phyloP scores from a whole-genome alignment of 2,888 invertebrate species.

The Nemotelus nigrinus region DNA sequence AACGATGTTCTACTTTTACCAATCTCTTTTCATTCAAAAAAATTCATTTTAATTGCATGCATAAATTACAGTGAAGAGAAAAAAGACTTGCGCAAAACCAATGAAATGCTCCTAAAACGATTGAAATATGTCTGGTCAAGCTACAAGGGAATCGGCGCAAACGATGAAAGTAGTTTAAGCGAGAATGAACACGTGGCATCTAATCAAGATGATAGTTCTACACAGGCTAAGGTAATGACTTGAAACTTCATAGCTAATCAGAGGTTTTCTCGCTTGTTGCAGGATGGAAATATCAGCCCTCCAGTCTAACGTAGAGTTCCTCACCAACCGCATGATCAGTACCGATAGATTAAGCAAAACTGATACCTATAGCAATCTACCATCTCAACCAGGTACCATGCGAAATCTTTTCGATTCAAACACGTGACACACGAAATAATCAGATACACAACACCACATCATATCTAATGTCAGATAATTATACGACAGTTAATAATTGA shows the following conservation, averaged over 20 bases:
- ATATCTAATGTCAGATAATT: neutral
- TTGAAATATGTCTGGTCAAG: slow-evolving; percentile 63
- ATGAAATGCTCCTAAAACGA: slow-evolving; percentile 63
- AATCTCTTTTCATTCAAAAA: too few relatives aligned
- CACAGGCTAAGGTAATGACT: slow-evolving; percentile 3
- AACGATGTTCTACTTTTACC: too few relatives aligned
- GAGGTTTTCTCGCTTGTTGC: slow-evolving; percentile 52
- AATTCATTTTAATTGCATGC: neutral
- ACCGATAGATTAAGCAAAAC: slow-evolving; percentile 57
- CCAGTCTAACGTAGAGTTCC: slow-evolving; percentile 65
- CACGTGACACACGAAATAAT: neutral
- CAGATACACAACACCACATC: neutral
- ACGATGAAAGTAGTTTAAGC: slow-evolving; percentile 5
- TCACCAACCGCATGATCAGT: slow-evolving; percentile 63
- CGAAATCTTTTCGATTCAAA: neutral
- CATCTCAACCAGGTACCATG: slow-evolving; percentile 46
- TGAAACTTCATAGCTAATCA: neutral
- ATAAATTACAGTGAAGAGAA: slow-evolving; percentile 58
- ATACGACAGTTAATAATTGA: too few relatives aligned
- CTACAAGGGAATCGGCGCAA: slow-evolving; percentile 59
- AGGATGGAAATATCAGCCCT: slow-evolving; percentile 65
- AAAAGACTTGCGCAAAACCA: slow-evolving; percentile 60
- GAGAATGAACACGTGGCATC: neutral
- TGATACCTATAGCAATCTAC: slow-evolving; percentile 48
- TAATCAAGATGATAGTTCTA: neutral